Percentiles rank a stretch among this genome's conserved stretches.
phyloP scores from a whole-genome alignment of 2,888 invertebrate species.

The Scaptomyza reducta region DNA sequence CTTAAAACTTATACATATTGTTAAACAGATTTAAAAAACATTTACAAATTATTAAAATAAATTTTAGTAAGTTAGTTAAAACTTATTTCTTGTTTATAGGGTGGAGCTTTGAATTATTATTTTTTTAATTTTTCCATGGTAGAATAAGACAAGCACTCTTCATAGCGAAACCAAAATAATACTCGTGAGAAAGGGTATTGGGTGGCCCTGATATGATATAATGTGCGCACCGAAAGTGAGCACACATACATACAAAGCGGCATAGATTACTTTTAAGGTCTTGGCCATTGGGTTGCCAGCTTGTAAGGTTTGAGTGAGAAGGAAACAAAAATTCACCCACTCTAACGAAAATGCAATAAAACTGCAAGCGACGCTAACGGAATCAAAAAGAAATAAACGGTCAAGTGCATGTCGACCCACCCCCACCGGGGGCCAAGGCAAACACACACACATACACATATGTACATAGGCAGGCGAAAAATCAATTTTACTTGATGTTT shows the following conservation, averaged over 20 bases:
- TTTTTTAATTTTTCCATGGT: neutral
- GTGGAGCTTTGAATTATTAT: too few species aligned
- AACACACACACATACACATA: conserved; percentile 14
- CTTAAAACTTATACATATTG: neutral
- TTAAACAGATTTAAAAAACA: neutral
- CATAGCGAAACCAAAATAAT: neutral
- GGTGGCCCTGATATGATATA: conserved; percentile 22
- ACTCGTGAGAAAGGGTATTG: neutral
- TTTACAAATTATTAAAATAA: neutral
- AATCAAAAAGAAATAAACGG: conserved; percentile 28
- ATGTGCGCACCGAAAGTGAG: conserved; percentile 2
- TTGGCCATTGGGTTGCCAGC: conserved; percentile 25
- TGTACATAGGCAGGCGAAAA: conserved; percentile 44
- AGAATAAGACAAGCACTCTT: neutral
- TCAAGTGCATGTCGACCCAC: conserved; percentile 51
- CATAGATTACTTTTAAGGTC: conserved; percentile 17
- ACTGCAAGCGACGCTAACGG: conserved; percentile 27
- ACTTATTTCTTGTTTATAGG: too few species aligned
- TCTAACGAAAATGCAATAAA: conserved; percentile 15
- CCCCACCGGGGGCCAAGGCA: conserved; percentile 22
- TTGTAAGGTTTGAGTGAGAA: conserved; percentile 6
- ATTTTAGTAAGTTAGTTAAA: neutral
- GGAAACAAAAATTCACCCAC: conserved; percentile 11
- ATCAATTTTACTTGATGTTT: conserved; percentile 57
- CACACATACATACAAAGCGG: neutral